phyloP scores from a whole-genome alignment of 2,113 vertebrate genomes.

The Coreoperca whiteheadi region DNA sequence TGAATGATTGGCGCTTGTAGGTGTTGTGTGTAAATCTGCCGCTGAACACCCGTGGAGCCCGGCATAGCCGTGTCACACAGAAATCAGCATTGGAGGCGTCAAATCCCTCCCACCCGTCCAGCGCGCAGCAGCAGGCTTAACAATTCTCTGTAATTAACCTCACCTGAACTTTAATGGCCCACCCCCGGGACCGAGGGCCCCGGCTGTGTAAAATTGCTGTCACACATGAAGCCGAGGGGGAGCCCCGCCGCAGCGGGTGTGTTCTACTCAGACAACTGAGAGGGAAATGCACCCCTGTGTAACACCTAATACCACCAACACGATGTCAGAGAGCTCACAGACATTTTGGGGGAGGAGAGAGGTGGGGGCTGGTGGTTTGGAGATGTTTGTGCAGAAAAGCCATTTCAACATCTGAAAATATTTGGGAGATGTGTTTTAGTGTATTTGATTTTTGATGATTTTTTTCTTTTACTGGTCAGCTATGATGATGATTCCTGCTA shows the following conservation, averaged over 20 bases:
- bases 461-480: not conserved
- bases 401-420: slow-evolving; percentile 14
- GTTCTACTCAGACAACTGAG: slow-evolving; percentile 74
- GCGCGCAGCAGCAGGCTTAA: slow-evolving; percentile 78
- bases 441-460: slow-evolving; percentile 1
- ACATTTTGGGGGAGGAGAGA: slow-evolving; percentile 46
- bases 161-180: slow-evolving; percentile 85
- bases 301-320: slow-evolving; percentile 80
- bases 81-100: slow-evolving; percentile 66
- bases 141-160: slow-evolving; percentile 86
- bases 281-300: slow-evolving; percentile 79
- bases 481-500: not conserved
- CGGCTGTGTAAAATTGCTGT: slow-evolving; percentile 80
- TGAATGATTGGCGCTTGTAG: slow-evolving; percentile 78
- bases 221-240: slow-evolving; percentile 70
- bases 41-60: slow-evolving; percentile 74
- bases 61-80: slow-evolving; percentile 60
- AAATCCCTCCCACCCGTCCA: slow-evolving; percentile 70
- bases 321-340: slow-evolving; percentile 61
- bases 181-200: slow-evolving; percentile 78
- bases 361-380: slow-evolving; percentile 33
- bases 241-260: slow-evolving; percentile 69
- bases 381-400: slow-evolving; percentile 19
- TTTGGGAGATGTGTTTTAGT: slow-evolving; percentile 1
- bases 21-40: slow-evolving; percentile 81